Conservation (phyloP, 2,888 invertebrate genomes). For the Sesamia inferens region DNA sequence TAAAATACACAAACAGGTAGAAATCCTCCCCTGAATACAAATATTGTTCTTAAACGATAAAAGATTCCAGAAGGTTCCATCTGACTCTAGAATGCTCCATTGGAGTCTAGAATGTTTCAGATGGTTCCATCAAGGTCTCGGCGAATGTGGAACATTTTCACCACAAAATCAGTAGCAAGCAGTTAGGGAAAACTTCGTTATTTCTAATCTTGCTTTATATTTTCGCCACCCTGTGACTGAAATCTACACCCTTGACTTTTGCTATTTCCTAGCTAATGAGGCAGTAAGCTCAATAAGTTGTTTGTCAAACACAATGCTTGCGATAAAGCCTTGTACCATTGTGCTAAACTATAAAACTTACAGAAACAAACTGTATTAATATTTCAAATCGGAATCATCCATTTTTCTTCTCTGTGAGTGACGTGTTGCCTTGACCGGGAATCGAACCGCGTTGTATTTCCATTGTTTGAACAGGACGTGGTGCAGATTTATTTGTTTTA, state of each 20-base stretch:
- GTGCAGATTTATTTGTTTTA: conserved; percentile 57
- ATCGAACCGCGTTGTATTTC: conserved; percentile 55
- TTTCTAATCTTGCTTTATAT: not conserved
- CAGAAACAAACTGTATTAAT: conserved; percentile 46
- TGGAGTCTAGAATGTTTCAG: no score
- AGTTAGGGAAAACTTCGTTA: not conserved
- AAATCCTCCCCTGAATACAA: no score
- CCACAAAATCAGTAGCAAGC: not conserved
- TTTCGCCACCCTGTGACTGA: not conserved
- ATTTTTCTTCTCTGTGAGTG: conserved; percentile 60
- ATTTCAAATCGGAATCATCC: conserved; percentile 58
- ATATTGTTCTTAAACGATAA: no score
- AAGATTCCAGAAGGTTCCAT: no score
- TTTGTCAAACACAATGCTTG: conserved; percentile 30
- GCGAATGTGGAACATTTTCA: no score
- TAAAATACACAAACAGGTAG: no score
- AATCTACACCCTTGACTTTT: conserved; percentile 1
- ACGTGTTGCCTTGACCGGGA: conserved; percentile 67
- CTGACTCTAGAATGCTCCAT: no score
- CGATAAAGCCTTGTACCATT: conserved; percentile 48
- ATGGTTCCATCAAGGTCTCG: no score
- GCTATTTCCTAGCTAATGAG: conserved; percentile 21
- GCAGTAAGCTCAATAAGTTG: conserved; percentile 3
- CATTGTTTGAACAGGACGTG: conserved; percentile 63
- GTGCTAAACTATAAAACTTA: conserved; percentile 38